Evolutionary conservation across 1,140 invertebrate species (phyloP), one percentile per base, ranked within the genome.

Genomic region (Caerostris darwini): DNA sequence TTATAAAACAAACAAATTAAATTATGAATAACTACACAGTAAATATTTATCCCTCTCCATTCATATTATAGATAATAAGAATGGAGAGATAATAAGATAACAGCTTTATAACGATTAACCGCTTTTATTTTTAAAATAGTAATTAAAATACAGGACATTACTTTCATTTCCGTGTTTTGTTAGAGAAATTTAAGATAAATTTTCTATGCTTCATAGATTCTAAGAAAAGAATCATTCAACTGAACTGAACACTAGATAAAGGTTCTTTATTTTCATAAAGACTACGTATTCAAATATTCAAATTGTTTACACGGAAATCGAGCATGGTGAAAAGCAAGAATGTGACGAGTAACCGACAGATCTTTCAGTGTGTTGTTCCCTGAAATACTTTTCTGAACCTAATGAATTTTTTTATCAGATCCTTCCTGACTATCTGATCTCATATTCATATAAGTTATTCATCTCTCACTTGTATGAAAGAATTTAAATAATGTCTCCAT

Each of bases 371-470:
- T 85, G 56, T 58, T 10, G 34, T 50, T 77, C 4, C 8, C 50
- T 12, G 12, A 77, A 14, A 77, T 77, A 12, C 71, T 34, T 59
- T 85, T 17, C 17, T 85, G 19, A 7, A 5, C 7, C 17, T 85
- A 59, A 59, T 85, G 83, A 58, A 14, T 64, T 64, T 14, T 88
- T 88, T 88, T 64, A 61, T 88, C 64, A 50, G 86, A 5, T 59
- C 58, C 64, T 53, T 53, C 59, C 12, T 19, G 83, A n/a, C 83
- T 58, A 85, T 58, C 83, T 88, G 14, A 88, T 88, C 86, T 64
- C 61, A 88, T 88, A 88, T 88, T 88, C 86, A 64, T 88, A 88
- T 50, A 88, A 53, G 59, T 14, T 88, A 88, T 85, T 85, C 57
- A 59, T 88, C 86, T 54, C 86, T 53, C 19, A 57, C 50, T 64